phyloP scores from a whole-genome alignment of 64 coral and sea anemone species.

The Montipora cactus region DNA sequence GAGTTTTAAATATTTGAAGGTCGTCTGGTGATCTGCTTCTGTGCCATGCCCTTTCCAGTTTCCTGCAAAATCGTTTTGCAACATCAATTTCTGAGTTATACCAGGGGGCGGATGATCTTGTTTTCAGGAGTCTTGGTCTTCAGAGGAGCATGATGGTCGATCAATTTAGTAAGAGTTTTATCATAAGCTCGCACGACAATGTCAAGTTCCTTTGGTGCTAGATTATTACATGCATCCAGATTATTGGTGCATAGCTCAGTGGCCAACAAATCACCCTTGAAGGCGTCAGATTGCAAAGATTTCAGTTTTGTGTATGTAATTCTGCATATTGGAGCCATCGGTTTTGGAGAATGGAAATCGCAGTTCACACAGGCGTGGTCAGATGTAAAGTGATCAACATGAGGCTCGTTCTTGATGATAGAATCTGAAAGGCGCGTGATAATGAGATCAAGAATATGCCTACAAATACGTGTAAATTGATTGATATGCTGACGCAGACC shows the following conservation, averaged over 20 bases:
- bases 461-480: background rate
- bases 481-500: too few relatives aligned
- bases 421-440: background rate
- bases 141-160: background rate
- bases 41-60: too few relatives aligned
- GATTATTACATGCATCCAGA: too few relatives aligned
- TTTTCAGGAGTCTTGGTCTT: background rate
- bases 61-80: too few relatives aligned
- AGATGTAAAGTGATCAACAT: background rate
- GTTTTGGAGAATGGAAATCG: background rate
- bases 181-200: too few relatives aligned
- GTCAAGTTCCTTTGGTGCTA: too few relatives aligned
- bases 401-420: background rate
- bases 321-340: background rate
- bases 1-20: too few relatives aligned
- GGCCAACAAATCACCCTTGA: too few relatives aligned
- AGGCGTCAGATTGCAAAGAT: too few relatives aligned
- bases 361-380: conserved; percentile 1
- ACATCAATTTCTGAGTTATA: too few relatives aligned
- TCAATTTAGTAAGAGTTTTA: background rate
- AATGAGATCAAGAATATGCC: conserved; percentile 25
- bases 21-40: too few relatives aligned
- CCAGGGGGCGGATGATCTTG: background rate
- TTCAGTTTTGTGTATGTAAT: background rate
- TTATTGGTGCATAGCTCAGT: too few relatives aligned